Conservation (phyloP, 92 coral and sea anemone species). For the Heliopora coerulea region DNA sequence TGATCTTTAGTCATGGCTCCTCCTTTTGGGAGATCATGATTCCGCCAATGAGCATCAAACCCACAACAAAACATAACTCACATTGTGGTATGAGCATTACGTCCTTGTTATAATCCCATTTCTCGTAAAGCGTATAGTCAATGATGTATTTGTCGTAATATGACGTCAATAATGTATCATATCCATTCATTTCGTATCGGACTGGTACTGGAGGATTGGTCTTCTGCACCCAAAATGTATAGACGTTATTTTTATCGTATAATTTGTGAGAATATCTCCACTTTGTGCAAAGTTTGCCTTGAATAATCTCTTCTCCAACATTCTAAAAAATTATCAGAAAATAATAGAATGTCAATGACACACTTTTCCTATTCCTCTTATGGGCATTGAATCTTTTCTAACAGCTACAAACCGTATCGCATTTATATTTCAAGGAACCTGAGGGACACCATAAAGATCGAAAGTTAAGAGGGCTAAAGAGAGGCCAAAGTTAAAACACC, state of each 20-base stretch:
- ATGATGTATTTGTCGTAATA: slow-evolving; percentile 85
- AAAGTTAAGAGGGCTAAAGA: no score
- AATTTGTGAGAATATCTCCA: slow-evolving; percentile 52
- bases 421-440: no score
- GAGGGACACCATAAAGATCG: no score
- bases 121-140: slow-evolving; percentile 70
- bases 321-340: slow-evolving; percentile 58
- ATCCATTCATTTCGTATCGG: slow-evolving; percentile 87
- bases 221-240: slow-evolving; percentile 75
- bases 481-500: no score
- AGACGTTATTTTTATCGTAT: slow-evolving; percentile 68
- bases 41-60: not conserved
- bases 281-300: slow-evolving; percentile 78
- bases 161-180: slow-evolving; percentile 81
- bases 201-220: slow-evolving; percentile 76
- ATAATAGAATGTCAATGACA: no score
- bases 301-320: slow-evolving; percentile 67
- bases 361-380: no score
- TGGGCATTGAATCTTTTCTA: no score
- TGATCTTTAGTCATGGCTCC: no score
- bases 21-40: no score
- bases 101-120: slow-evolving; percentile 78
- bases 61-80: slow-evolving; percentile 18
- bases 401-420: no score
- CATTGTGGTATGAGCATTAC: slow-evolving; percentile 83